A percentile compares a stretch with the other conserved stretches of the same genome.
Conservation (phyloP, 2,113 vertebrate genomes). For the Falco punctatus region DNA sequence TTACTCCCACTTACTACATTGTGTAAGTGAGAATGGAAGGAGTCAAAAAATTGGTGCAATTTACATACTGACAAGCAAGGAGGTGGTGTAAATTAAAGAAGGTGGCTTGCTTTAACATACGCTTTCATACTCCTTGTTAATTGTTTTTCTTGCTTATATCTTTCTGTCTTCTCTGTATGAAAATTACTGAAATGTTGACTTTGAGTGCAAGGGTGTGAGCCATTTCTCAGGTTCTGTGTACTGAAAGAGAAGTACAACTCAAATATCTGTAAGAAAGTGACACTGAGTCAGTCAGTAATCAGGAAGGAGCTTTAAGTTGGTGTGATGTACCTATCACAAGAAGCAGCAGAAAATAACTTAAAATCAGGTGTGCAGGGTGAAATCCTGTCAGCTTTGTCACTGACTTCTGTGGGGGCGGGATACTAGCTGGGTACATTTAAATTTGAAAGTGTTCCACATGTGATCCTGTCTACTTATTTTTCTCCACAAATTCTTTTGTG, state of each 20-base stretch:
- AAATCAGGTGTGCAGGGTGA: background rate
- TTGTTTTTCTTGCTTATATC: background rate
- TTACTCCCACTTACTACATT: slow-evolving; percentile 32
- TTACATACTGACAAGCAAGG: slow-evolving; percentile 20
- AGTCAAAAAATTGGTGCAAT: slow-evolving; percentile 42
- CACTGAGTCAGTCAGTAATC: background rate
- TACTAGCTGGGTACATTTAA: background rate
- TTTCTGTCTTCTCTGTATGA: background rate
- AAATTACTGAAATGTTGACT: background rate
- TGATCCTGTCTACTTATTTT: background rate
- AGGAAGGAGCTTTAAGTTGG: background rate
- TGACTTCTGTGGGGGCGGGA: background rate
- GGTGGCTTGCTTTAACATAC: slow-evolving; percentile 4
- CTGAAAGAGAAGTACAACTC: background rate
- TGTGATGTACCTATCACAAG: background rate
- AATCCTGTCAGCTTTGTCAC: background rate
- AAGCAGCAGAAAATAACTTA: background rate
- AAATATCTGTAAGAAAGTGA: background rate
- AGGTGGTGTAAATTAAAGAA: slow-evolving; percentile 19
- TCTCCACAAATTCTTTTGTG: background rate
- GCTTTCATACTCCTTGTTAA: background rate
- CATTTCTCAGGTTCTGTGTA: background rate
- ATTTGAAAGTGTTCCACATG: background rate
- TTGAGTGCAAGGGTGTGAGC: background rate
- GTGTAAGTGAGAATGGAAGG: slow-evolving; percentile 29